Conservation (phyloP, 2,888 invertebrate genomes). For the Ligdia adustata region DNA sequence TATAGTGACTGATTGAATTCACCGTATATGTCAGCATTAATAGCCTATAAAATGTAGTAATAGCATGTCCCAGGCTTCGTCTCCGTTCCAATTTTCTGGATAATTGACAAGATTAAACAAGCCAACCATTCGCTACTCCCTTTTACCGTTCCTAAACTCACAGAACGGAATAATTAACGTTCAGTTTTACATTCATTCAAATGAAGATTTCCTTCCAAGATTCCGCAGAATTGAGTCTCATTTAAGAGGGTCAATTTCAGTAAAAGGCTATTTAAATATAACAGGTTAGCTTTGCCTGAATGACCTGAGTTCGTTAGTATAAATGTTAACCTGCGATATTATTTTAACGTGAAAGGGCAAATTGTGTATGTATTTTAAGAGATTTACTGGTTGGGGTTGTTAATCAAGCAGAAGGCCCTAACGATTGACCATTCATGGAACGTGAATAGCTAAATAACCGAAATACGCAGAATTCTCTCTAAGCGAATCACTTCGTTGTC, state of each 20-base stretch:
- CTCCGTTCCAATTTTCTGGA: conserved; percentile 59
- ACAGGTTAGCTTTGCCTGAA: conserved; percentile 27
- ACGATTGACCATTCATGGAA: background rate
- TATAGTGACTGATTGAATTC: too few species aligned
- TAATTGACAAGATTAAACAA: conserved; percentile 71
- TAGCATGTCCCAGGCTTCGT: conserved; percentile 41
- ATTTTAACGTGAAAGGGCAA: too few species aligned
- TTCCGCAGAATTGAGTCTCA: conserved; percentile 45
- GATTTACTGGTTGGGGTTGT: background rate
- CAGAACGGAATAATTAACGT: conserved; percentile 59
- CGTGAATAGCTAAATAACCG: background rate
- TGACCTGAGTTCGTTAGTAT: conserved; percentile 1
- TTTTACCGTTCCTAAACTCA: conserved; percentile 59
- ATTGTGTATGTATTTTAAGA: too few species aligned
- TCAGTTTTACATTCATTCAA: conserved; percentile 59
- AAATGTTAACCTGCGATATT: too few species aligned
- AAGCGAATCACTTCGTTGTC: too few species aligned
- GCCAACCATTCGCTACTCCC: conserved; percentile 55
- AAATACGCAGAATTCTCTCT: background rate
- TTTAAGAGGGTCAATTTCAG: conserved; percentile 49
- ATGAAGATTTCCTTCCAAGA: conserved; percentile 52
- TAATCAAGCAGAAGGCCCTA: too few species aligned
- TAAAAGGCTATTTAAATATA: conserved; percentile 43
- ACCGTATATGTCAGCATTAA: too few species aligned
- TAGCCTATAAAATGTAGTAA: conserved; percentile 44